These are phyloP conservation scores for Liolophura sinensis DNA, from an alignment of 1,140 invertebrate genomes.

Conservation along the genomic window DNA sequence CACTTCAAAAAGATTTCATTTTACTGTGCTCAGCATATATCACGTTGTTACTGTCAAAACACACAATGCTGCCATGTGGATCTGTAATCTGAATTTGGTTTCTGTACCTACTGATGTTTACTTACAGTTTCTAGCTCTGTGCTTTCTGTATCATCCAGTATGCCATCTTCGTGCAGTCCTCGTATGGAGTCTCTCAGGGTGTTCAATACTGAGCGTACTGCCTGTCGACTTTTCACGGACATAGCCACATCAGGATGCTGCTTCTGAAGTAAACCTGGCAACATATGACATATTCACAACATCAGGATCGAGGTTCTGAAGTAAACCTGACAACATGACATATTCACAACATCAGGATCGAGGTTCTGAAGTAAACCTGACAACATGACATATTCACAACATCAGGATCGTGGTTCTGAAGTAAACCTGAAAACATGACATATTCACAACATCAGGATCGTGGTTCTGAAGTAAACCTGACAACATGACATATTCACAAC, in stretches of 20 bases:
- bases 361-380: background rate
- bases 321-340: background rate
- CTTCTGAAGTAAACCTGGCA: constrained; percentile 53
- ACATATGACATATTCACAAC: background rate
- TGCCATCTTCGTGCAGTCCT: constrained; percentile 54
- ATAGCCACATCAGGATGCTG: constrained; percentile 59
- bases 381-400: too few species aligned
- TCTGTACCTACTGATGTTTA: background rate
- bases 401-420: too few species aligned
- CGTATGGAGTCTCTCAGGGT: constrained; percentile 52
- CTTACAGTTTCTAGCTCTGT: constrained; percentile 45
- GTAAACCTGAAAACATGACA: too few species aligned
- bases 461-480: too few species aligned
- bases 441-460: too few species aligned
- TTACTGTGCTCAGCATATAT: too few species aligned
- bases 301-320: too few species aligned
- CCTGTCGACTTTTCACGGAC: constrained; percentile 61
- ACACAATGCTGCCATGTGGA: too few species aligned
- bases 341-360: background rate
- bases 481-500: too few species aligned
- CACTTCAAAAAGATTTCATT: too few species aligned
- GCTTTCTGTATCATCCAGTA: constrained; percentile 54
- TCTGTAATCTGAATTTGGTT: too few species aligned
- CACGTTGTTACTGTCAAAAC: too few species aligned
- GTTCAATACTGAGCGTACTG: constrained; percentile 59